Conservation (phyloP, 2,113 vertebrate species). For the Equus quagga region DNA sequence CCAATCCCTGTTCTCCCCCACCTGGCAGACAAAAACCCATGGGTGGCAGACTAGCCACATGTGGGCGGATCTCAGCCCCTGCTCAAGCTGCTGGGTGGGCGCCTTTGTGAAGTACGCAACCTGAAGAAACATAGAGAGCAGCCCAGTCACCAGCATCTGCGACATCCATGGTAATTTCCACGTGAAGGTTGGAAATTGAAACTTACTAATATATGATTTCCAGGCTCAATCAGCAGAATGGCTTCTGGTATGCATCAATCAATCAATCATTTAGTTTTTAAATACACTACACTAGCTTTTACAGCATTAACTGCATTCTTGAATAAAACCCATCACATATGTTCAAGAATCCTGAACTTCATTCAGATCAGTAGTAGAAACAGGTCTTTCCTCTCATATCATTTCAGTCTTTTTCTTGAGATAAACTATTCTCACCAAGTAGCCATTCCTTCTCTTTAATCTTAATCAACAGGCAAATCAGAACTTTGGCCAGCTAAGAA, state of each 20-base stretch:
- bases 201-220: neutral
- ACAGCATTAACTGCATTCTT: neutral
- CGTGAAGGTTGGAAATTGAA: neutral
- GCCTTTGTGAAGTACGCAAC: neutral
- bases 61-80: neutral
- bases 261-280: neutral
- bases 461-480: neutral
- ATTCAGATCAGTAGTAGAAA: neutral
- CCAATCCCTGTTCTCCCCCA: neutral
- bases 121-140: rapidly evolving
- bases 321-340: neutral
- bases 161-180: neutral
- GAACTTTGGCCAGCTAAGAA: neutral
- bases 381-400: neutral
- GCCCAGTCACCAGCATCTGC: neutral
- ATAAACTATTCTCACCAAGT: neutral
- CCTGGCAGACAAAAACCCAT: neutral
- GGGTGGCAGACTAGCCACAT: neutral
- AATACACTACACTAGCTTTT: neutral
- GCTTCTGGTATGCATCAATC: neutral
- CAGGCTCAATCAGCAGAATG: neutral
- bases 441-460: neutral
- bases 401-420: neutral
- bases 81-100: no score
- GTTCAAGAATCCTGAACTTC: slow-evolving; percentile 1